Evolutionary conservation across 2,888 invertebrate genomes (phyloP).

Genomic region (Pogonocherus hispidulus): DNA sequence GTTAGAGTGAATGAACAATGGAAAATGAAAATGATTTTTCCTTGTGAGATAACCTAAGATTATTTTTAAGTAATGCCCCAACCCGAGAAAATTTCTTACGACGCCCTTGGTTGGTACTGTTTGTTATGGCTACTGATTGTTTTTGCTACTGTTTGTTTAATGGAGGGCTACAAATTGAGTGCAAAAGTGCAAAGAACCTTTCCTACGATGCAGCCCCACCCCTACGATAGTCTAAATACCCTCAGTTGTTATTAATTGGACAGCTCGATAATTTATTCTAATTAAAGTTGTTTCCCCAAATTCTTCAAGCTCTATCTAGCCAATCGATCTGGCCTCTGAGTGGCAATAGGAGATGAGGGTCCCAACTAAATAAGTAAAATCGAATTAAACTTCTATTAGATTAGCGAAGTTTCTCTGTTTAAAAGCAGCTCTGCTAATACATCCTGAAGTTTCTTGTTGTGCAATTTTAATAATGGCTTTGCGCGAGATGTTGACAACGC

Average conservation of each 20-base stretch:
- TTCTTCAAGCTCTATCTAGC: slow-evolving; percentile 42
- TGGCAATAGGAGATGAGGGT: slow-evolving; percentile 41
- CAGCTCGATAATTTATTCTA: slow-evolving; percentile 56
- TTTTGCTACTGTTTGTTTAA: slow-evolving; percentile 8
- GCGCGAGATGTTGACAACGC: slow-evolving; percentile 2
- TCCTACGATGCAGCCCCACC: slow-evolving; percentile 13
- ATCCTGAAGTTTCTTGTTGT: slow-evolving; percentile 32
- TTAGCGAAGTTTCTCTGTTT: slow-evolving; percentile 48
- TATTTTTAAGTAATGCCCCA: too few relatives aligned
- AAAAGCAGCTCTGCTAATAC: slow-evolving; percentile 33
- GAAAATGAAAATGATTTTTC: too few relatives aligned
- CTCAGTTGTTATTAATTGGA: slow-evolving; percentile 55
- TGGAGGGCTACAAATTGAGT: slow-evolving; percentile 15
- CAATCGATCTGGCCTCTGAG: slow-evolving; percentile 45
- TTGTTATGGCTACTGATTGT: too few relatives aligned
- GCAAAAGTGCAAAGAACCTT: slow-evolving; percentile 23
- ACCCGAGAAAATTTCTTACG: too few relatives aligned
- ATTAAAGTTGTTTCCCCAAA: slow-evolving; percentile 52
- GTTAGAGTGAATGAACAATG: too few relatives aligned
- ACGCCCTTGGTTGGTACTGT: too few relatives aligned
- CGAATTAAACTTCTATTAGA: slow-evolving; percentile 52
- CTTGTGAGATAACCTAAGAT: too few relatives aligned
- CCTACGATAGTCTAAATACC: slow-evolving; percentile 22
- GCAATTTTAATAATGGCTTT: slow-evolving; percentile 34
- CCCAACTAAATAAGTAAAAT: slow-evolving; percentile 50